Percentiles rank a stretch among this genome's conserved stretches.
Evolutionary conservation across 1,140 invertebrate species (phyloP).

Genomic region (Galleria mellonella): DNA sequence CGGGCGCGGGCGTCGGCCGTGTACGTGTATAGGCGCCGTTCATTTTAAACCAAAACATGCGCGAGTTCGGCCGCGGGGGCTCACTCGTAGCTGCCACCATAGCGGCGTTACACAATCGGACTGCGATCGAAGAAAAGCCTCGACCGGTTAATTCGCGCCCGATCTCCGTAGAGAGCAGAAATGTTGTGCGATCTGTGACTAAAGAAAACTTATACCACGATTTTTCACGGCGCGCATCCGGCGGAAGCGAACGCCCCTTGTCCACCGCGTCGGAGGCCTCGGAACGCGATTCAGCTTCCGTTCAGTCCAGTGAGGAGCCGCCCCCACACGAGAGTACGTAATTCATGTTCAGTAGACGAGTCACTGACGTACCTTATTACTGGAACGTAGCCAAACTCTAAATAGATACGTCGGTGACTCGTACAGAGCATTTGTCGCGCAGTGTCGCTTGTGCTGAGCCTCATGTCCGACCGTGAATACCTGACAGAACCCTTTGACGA

Average conservation of each 20-base stretch:
- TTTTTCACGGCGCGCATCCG: conserved; percentile 33
- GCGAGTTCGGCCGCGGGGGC: conserved; percentile 65
- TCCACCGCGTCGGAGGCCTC: conserved; percentile 64
- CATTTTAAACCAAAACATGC: conserved; percentile 67
- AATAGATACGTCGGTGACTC: conserved; percentile 60
- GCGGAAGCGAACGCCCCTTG: conserved; percentile 52
- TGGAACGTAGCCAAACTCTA: conserved; percentile 66
- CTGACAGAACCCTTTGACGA: conserved; percentile 64
- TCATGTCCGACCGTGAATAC: conserved; percentile 69
- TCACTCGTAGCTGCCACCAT: conserved; percentile 70
- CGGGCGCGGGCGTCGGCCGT: conserved; percentile 54
- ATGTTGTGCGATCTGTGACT: conserved; percentile 24
- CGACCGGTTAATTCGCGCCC: conserved; percentile 34
- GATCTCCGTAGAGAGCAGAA: conserved; percentile 30
- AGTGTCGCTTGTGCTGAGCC: conserved; percentile 58
- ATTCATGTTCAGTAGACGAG: conserved; percentile 48
- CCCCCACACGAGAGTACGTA: conserved; percentile 67
- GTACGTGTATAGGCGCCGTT: conserved; percentile 54
- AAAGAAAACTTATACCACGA: conserved; percentile 32
- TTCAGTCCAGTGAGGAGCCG: conserved; percentile 68
- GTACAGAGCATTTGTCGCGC: conserved; percentile 55
- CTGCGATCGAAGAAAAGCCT: conserved; percentile 38
- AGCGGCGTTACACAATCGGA: conserved; percentile 61
- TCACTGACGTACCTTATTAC: conserved; percentile 58
- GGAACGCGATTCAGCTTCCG: conserved; percentile 62